phyloP scores from a whole-genome alignment of 2,113 vertebrate species.

The Chlamydotis undulata region DNA sequence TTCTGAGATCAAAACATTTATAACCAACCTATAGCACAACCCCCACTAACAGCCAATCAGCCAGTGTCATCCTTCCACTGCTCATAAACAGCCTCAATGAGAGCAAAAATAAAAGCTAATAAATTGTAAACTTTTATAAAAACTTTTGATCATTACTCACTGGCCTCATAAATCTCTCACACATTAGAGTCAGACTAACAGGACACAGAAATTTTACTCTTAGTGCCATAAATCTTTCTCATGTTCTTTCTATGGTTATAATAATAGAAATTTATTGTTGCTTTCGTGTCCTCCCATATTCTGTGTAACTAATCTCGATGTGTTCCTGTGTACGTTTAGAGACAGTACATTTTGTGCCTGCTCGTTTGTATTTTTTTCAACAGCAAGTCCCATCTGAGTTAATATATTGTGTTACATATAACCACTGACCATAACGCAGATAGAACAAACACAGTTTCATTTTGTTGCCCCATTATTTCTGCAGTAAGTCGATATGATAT shows the following conservation, averaged over 20 bases:
- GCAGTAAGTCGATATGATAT: conserved; percentile 72
- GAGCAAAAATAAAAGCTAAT: conserved; percentile 32
- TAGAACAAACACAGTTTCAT: conserved; percentile 77
- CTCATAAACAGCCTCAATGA: neutral
- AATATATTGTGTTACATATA: conserved; percentile 75
- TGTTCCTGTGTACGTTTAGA: conserved; percentile 4
- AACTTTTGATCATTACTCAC: conserved; percentile 23
- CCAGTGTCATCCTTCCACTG: neutral
- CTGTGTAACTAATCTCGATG: conserved; percentile 52
- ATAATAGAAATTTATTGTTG: conserved; percentile 61
- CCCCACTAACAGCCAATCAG: neutral
- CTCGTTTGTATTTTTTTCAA: conserved; percentile 33
- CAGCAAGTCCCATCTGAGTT: conserved; percentile 67
- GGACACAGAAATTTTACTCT: conserved; percentile 47
- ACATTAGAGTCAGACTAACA: conserved; percentile 42
- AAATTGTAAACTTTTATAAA: conserved; percentile 34
- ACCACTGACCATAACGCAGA: conserved; percentile 75
- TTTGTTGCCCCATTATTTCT: conserved; percentile 75
- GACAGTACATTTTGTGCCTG: conserved; percentile 52
- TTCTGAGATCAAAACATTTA: neutral
- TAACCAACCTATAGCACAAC: neutral
- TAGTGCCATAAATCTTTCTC: conserved; percentile 42
- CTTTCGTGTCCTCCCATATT: conserved; percentile 37
- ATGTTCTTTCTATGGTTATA: conserved; percentile 27
- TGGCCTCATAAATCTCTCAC: conserved; percentile 32